Evolutionary conservation across 2,888 invertebrate genomes (phyloP).

Genomic region (Campopleginae sp.): DNA sequence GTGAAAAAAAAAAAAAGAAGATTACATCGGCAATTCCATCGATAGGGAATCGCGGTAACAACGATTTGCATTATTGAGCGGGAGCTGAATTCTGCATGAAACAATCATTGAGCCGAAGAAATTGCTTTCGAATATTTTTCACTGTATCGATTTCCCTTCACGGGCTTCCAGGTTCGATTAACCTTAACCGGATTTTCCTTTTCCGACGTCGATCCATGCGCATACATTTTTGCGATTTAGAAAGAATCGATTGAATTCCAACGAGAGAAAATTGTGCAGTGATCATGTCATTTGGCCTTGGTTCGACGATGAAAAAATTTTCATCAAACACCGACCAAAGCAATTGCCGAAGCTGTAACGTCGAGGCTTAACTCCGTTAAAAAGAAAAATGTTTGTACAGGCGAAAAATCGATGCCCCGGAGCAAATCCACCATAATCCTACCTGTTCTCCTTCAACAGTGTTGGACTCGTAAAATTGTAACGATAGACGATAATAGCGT

Average conservation of each 20-base stretch:
- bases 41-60: not conserved
- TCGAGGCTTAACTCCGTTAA: not conserved
- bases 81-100: constrained; percentile 35
- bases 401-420: constrained; percentile 3
- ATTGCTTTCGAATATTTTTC: constrained; percentile 35
- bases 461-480: constrained; percentile 45
- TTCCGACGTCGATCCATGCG: constrained; percentile 11
- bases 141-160: not conserved
- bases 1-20: constrained; percentile 22
- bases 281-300: constrained; percentile 5
- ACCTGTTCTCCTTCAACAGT: constrained; percentile 36
- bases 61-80: constrained; percentile 19
- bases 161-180: constrained; percentile 51
- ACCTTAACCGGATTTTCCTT: constrained; percentile 44
- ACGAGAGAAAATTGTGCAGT: constrained; percentile 25
- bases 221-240: constrained; percentile 38
- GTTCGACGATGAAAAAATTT: constrained; percentile 37
- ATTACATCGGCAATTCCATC: not conserved
- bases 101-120: constrained; percentile 57
- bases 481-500: constrained; percentile 58
- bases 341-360: constrained; percentile 7
- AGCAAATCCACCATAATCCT: constrained; percentile 6
- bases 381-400: constrained; percentile 11
- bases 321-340: constrained; percentile 40
- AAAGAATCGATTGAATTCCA: constrained; percentile 51